These are phyloP conservation scores for Lonchura striata DNA, from an alignment of 2,113 vertebrate genomes.

Conservation along the genomic window DNA sequence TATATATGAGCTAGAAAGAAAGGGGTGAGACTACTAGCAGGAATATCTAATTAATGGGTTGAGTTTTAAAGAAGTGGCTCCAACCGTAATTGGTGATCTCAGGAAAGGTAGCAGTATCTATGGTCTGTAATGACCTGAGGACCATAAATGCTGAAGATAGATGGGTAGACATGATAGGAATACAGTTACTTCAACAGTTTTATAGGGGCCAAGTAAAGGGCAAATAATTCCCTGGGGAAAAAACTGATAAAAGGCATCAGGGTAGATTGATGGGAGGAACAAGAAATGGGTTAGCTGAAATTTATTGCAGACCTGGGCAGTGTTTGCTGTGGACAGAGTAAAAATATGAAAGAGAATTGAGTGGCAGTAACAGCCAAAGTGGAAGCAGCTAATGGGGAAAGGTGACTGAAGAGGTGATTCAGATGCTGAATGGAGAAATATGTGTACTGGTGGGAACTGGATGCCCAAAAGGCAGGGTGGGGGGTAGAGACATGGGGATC, in stretches of 20 bases:
- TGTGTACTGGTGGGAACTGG: background rate
- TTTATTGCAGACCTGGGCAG: slow-evolving; percentile 18
- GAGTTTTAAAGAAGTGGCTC: background rate
- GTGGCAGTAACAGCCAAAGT: background rate
- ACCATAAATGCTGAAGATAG: slow-evolving; percentile 24
- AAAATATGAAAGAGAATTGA: slow-evolving; percentile 36
- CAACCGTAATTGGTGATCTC: background rate
- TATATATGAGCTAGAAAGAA: background rate
- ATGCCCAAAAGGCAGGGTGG: background rate
- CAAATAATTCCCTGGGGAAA: slow-evolving; percentile 24
- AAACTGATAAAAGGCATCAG: slow-evolving; percentile 41
- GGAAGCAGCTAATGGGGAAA: background rate
- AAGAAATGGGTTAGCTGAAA: slow-evolving; percentile 37
- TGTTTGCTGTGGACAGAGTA: slow-evolving; percentile 12
- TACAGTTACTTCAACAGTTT: slow-evolving; percentile 41
- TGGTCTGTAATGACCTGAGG: background rate
- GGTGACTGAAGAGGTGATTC: background rate
- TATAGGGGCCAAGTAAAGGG: slow-evolving; percentile 56
- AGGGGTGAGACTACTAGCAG: background rate
- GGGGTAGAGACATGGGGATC: background rate
- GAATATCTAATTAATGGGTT: background rate
- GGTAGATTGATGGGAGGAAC: slow-evolving; percentile 23
- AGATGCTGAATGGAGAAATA: background rate
- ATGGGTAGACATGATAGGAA: slow-evolving; percentile 31
- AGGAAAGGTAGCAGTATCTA: background rate